Evolutionary conservation across 2,888 invertebrate genomes (phyloP).

Genomic region (Elegia similella): DNA sequence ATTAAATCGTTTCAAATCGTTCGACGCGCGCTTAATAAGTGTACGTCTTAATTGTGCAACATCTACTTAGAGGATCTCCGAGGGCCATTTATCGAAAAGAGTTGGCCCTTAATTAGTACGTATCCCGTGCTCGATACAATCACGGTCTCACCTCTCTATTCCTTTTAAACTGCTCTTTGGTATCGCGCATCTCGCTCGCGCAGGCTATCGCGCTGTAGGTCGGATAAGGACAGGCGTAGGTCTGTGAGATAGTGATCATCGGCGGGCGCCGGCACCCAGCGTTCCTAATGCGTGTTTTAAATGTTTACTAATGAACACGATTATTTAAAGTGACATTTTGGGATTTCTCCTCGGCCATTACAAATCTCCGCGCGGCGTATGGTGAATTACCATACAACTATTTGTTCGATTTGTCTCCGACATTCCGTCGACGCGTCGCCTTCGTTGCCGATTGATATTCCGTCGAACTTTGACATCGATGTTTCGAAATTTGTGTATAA

Average conservation of each 20-base stretch:
- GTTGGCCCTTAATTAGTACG: conserved; percentile 70
- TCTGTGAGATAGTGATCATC: conserved; percentile 66
- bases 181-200: conserved; percentile 41
- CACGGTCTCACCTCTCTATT: conserved; percentile 65
- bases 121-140: conserved; percentile 68
- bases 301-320: conserved; percentile 80
- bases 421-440: conserved; percentile 33
- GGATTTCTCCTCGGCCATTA: conserved; percentile 63
- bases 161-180: conserved; percentile 44
- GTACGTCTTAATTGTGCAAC: conserved; percentile 66
- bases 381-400: conserved; percentile 26
- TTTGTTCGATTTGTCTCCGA: conserved; percentile 27
- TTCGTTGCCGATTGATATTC: conserved; percentile 31
- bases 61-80: conserved; percentile 39
- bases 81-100: conserved; percentile 43
- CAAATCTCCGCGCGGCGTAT: conserved; percentile 39
- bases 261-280: conserved; percentile 74
- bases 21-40: conserved; percentile 51
- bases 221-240: conserved; percentile 47
- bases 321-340: conserved; percentile 80
- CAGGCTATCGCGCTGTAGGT: conserved; percentile 22
- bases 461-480: conserved; percentile 42
- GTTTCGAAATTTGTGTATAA: conserved; percentile 5
- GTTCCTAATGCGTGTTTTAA: conserved; percentile 77
- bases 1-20: conserved; percentile 55